Evolutionary conservation across 2,888 invertebrate species (phyloP).

Genomic region (Eupithecia centaureata): DNA sequence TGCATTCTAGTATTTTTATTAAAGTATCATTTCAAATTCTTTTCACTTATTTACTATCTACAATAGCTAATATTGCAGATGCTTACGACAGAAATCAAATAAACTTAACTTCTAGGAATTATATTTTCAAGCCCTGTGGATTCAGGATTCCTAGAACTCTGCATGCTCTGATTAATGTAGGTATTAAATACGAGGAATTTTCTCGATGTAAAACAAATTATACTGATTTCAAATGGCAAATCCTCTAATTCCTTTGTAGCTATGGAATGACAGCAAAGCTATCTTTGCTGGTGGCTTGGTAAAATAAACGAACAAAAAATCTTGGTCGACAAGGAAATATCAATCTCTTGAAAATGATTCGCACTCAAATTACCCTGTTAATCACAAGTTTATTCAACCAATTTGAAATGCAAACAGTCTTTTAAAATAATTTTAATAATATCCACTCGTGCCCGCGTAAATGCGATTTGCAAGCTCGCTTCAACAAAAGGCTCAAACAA

Average conservation of each 20-base stretch:
- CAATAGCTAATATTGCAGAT: neutral
- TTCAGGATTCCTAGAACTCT: neutral
- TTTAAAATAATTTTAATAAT: conserved; percentile 20
- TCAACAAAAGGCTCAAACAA: conserved; percentile 19
- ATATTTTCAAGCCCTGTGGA: neutral
- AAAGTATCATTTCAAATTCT: too few species aligned
- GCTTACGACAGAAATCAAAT: neutral
- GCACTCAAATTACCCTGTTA: neutral
- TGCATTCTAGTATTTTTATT: too few species aligned
- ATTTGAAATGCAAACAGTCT: conserved; percentile 15
- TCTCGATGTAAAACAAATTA: neutral
- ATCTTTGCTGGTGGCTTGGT: neutral
- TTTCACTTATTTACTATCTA: too few species aligned
- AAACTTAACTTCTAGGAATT: conserved; percentile 10
- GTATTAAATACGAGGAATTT: conserved; percentile 2
- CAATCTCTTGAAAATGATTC: neutral
- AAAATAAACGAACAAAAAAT: neutral
- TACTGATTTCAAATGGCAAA: neutral
- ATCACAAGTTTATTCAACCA: conserved; percentile 12
- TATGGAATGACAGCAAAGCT: neutral
- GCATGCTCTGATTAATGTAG: neutral
- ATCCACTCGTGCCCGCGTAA: conserved; percentile 3
- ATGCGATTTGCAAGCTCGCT: conserved; percentile 4
- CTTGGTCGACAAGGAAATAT: neutral
- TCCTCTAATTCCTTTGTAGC: neutral